phyloP scores from a whole-genome alignment of 64 coral and sea anemone genomes.

The Porites australiensis region DNA sequence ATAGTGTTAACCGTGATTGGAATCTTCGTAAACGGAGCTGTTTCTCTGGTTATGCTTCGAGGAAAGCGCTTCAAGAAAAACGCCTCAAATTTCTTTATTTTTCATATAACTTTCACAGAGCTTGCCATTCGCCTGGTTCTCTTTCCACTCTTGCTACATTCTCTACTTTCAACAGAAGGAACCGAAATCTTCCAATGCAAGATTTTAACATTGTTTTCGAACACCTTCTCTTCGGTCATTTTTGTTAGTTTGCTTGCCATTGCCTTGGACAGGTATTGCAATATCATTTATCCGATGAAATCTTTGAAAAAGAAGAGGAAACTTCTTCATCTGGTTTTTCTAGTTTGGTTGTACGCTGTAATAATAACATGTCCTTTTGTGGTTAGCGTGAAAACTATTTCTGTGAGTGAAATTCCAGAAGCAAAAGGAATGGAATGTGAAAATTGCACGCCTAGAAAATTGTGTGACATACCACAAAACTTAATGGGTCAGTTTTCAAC shows the following conservation, averaged over 20 bases:
- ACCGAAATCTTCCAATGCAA: conserved; percentile 2
- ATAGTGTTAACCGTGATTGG: conserved; percentile 38
- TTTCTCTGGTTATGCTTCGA: conserved; percentile 67
- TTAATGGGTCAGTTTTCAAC: background rate
- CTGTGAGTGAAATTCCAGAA: conserved; percentile 24
- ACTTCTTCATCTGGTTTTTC: background rate
- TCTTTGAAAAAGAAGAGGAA: background rate
- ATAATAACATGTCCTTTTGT: conserved; percentile 1
- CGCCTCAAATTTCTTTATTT: conserved; percentile 62
- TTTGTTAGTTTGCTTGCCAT: conserved; percentile 34
- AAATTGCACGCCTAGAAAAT: background rate
- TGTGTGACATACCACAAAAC: background rate
- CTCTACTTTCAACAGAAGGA: background rate
- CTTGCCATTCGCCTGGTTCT: conserved; percentile 18
- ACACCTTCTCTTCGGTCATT: background rate
- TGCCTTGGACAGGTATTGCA: conserved; percentile 46
- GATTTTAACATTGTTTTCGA: background rate
- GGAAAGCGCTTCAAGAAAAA: conserved; percentile 51
- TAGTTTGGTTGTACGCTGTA: conserved; percentile 25
- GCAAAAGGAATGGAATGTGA: background rate
- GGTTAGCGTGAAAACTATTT: background rate
- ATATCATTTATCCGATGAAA: conserved; percentile 33
- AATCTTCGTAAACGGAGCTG: conserved; percentile 31
- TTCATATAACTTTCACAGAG: conserved; percentile 51
- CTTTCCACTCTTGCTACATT: background rate